Evolutionary conservation across 2,113 vertebrate genomes (phyloP).

Genomic region (Sinocyclocheilus rhinocerous): DNA sequence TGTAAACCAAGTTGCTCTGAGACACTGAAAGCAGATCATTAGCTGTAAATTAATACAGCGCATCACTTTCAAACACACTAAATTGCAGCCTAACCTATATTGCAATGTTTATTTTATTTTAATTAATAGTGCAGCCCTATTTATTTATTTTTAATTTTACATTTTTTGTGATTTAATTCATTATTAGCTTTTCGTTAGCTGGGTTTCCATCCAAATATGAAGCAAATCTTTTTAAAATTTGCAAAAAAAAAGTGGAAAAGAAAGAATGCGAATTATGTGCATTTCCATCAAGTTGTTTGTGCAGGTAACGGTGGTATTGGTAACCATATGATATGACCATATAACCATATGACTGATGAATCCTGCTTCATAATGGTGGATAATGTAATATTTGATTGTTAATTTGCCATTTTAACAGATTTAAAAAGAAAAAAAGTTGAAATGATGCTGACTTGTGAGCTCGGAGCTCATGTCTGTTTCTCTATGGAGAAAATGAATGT

Average conservation of each 20-base stretch:
- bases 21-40: neutral
- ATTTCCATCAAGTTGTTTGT: too few species aligned
- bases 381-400: constrained; percentile 1
- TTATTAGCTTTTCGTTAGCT: too few species aligned
- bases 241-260: too few species aligned
- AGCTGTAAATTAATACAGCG: neutral
- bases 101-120: neutral
- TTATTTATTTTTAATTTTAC: too few species aligned
- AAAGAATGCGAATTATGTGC: too few species aligned
- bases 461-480: neutral
- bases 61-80: neutral
- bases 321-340: too few species aligned
- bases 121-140: too few species aligned
- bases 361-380: neutral
- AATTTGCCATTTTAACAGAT: neutral
- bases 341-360: neutral
- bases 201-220: too few species aligned
- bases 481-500: neutral
- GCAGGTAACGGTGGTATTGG: too few species aligned
- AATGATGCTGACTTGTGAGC: neutral
- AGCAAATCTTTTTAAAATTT: too few species aligned
- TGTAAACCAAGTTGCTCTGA: neutral
- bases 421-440: neutral
- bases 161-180: too few species aligned
- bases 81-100: neutral